Conservation (phyloP, 2,888 invertebrate species). For the Anorthoa munda region DNA sequence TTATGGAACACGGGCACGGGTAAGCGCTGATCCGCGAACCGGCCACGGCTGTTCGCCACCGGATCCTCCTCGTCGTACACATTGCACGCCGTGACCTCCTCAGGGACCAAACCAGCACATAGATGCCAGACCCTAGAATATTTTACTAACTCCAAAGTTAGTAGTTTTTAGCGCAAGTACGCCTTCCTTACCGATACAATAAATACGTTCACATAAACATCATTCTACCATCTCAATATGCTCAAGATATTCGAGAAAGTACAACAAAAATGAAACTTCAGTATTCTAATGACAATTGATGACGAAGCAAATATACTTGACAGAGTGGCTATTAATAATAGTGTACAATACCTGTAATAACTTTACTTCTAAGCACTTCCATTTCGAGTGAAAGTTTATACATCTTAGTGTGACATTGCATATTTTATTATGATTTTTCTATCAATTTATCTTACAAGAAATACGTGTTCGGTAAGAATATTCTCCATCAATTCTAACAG, state of each 20-base stretch:
- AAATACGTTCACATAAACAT: neutral
- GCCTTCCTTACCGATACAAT: neutral
- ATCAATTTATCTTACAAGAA: neutral
- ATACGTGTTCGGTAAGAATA: neutral
- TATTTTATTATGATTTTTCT: conserved; percentile 25
- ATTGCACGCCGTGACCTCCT: no score
- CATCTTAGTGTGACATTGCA: conserved; percentile 35
- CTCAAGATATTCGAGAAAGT: conserved; percentile 52
- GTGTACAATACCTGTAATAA: conserved; percentile 42
- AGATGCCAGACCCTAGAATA: no score
- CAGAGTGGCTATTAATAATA: conserved; percentile 59
- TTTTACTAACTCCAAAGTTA: no score
- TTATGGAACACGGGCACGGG: no score
- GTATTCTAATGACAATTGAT: conserved; percentile 68
- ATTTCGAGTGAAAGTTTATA: conserved; percentile 51
- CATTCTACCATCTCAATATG: neutral
- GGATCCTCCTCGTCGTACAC: no score
- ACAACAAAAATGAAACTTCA: conserved; percentile 42
- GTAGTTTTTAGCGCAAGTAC: no score
- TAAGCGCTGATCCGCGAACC: no score
- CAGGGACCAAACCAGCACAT: no score
- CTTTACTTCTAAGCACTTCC: conserved; percentile 45
- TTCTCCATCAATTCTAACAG: neutral
- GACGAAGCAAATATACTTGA: conserved; percentile 72
- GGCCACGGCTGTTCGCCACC: no score